Percentiles rank a stretch among this genome's conserved stretches.
These are phyloP conservation scores for Acipenser oxyrinchus DNA, from an alignment of 2,797 vertebrate species.

Conservation along the genomic window DNA sequence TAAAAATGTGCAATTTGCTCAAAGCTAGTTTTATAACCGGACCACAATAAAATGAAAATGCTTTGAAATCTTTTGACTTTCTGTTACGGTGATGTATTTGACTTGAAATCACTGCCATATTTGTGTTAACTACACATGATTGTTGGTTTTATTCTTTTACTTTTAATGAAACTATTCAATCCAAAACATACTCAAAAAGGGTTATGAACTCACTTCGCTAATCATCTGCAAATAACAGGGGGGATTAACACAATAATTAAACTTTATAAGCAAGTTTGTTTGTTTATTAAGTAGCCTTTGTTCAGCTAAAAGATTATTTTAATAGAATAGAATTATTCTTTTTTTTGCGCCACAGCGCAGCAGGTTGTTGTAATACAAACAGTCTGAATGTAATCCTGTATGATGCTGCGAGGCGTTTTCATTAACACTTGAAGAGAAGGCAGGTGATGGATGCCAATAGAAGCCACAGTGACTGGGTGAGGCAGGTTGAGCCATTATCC, in stretches of 20 bases:
- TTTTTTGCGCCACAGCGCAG: constrained; percentile 44
- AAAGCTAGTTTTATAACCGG: too few species aligned
- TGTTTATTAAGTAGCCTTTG: constrained; percentile 38
- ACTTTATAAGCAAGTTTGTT: constrained; percentile 51
- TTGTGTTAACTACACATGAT: constrained; percentile 19
- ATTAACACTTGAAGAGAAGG: constrained; percentile 98
- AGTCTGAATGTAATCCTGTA: constrained; percentile 53
- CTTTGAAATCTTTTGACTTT: constrained; percentile 30
- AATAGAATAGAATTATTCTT: constrained; percentile 28
- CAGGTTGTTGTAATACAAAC: constrained; percentile 52
- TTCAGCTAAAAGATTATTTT: constrained; percentile 35
- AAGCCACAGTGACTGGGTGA: constrained; percentile 92
- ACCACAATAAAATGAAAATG: too few species aligned
- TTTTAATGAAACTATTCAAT: constrained; percentile 30
- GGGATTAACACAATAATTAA: constrained; percentile 37
- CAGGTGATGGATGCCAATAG: constrained; percentile 78
- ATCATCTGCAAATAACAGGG: constrained; percentile 35
- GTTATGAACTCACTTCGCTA: constrained; percentile 21
- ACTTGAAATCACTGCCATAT: constrained; percentile 30
- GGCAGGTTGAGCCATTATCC: constrained; percentile 76
- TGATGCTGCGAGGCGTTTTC: constrained; percentile 62
- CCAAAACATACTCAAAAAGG: constrained; percentile 31
- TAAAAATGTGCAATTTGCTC: too few species aligned
- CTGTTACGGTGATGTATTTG: constrained; percentile 37
- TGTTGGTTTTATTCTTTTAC: constrained; percentile 28